Evolutionary conservation across 2,888 invertebrate genomes (phyloP), one percentile per base, ranked within the genome.

Genomic region (Drosophila paramelanica): DNA sequence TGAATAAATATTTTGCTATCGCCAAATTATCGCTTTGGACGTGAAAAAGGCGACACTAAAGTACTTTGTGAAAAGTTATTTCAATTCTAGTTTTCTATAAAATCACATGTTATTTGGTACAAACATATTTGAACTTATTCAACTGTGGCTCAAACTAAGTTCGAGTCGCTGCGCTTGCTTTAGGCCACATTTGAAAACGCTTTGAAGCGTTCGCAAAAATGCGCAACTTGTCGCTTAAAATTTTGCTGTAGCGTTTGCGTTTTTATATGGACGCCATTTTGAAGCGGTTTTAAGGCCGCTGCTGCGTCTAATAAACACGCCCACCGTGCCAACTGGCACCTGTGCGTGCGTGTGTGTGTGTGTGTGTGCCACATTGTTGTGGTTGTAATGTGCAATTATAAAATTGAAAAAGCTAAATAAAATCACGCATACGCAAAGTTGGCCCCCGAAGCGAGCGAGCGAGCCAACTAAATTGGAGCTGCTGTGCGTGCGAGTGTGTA

Each of bases 391-490:
- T 65, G 88, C 83, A 83, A 83, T 83, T 83, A 89, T 84, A 67
- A 77, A 73, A 66, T 60, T 61, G 68, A 66, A 52, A 49, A 64
- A 67, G 25, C 27, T 38, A 47, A 52, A 53, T 67, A 46, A 75
- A 59, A 79, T 74, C 81, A 84, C 81, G 88, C 88, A 84, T 84
- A 83, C 84, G 84, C 85, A 72, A 77, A 75, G 88, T 81, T 79
- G 76, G 67, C 65, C 72, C 31, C 55, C 60, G 57, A 66, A 71
- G 73, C 68, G 81, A 68, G 73, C 52, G 75, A 68, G 71, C 36
- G 58, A 67, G 67, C 20, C 57, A 67, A 67, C 73, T 42, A 53
- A 56, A 79, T 65, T 55, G 59, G 51, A 67, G 66, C 52, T 60
- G 43, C 49, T 42, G 42, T 55, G 69, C 33, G 73, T 53, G 51